Evolutionary conservation across 2,113 vertebrate genomes (phyloP).

Genomic region (Calonectris borealis): DNA sequence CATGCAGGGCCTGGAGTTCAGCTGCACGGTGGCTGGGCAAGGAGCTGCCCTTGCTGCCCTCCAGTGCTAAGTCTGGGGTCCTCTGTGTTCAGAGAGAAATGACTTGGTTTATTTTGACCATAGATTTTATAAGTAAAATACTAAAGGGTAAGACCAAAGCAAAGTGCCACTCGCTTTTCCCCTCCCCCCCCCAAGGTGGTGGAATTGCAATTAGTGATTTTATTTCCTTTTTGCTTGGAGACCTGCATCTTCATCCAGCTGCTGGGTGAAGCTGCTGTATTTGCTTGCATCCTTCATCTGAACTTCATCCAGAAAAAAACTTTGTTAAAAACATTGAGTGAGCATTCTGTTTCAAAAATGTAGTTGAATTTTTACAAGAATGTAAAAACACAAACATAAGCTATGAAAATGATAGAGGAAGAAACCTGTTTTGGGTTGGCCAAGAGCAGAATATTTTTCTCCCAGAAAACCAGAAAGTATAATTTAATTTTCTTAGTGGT

Average conservation of each 20-base stretch:
- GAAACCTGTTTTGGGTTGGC: not conserved
- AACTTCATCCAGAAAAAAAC: not conserved
- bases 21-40: not conserved
- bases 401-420: not conserved
- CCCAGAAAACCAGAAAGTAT: not conserved
- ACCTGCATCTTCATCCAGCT: not conserved
- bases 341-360: not conserved
- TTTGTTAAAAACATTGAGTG: not conserved
- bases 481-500: not conserved
- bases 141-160: not conserved
- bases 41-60: not conserved
- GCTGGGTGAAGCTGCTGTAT: not conserved
- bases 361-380: not conserved
- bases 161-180: not conserved
- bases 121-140: not conserved
- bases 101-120: not conserved
- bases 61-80: accelerated
- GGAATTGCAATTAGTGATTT: not conserved
- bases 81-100: not conserved
- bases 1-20: not conserved
- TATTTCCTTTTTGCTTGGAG: not conserved
- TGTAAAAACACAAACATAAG: not conserved
- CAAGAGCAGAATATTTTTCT: not conserved
- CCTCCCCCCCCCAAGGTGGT: not conserved
- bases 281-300: not conserved